phyloP scores from a whole-genome alignment of 2,113 vertebrate genomes.

The Circaetus gallicus region DNA sequence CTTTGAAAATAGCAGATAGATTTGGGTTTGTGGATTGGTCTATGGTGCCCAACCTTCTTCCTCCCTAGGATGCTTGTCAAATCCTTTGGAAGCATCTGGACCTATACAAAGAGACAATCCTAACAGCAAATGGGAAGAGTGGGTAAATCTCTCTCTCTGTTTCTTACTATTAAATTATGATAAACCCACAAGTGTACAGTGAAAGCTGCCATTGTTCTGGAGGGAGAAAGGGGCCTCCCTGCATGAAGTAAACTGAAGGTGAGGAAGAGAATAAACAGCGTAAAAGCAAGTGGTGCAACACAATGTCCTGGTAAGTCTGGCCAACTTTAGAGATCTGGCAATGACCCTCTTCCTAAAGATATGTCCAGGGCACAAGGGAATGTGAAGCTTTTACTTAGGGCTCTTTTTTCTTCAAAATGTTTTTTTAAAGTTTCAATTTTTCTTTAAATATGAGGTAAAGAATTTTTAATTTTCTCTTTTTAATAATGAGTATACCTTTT shows the following conservation, averaged over 20 bases:
- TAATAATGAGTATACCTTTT: neutral
- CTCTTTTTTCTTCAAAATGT: neutral
- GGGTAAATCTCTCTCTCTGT: conserved; percentile 69
- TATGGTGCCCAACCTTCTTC: neutral
- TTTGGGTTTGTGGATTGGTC: neutral
- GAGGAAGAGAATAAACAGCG: neutral
- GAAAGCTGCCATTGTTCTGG: neutral
- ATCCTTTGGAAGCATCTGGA: conserved; percentile 80
- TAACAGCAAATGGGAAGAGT: conserved; percentile 81
- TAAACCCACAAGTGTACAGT: neutral
- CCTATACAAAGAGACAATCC: conserved; percentile 75
- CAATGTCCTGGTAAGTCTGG: neutral
- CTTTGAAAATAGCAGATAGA: neutral
- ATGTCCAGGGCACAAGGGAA: neutral
- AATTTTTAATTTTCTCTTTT: neutral
- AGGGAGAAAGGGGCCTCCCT: neutral
- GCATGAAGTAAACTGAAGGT: neutral
- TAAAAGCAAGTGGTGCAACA: neutral
- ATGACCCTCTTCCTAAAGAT: neutral
- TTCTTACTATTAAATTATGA: neutral
- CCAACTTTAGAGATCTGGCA: neutral
- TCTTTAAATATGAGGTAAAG: neutral
- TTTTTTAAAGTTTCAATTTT: neutral
- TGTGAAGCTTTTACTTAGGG: neutral
- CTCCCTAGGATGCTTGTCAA: conserved; percentile 81